Conservation (phyloP, 1,140 invertebrate genomes). For the Macrostomum lignano region DNA sequence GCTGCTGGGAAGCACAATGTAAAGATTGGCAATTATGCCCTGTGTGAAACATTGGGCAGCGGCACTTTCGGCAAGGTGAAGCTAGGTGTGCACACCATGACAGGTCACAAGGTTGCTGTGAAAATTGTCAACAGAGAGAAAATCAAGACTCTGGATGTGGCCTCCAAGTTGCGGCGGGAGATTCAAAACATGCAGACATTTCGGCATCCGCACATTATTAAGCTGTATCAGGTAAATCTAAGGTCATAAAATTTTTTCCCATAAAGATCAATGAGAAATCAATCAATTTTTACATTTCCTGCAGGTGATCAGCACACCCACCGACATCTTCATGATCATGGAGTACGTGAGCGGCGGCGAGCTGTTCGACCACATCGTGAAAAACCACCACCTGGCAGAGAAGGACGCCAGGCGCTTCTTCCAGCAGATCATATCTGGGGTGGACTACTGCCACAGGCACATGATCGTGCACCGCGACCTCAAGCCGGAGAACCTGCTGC, state of each 20-base stretch:
- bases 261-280: no score
- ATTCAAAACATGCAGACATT: constrained; percentile 97
- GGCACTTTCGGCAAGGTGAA: constrained; percentile 34
- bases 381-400: no score
- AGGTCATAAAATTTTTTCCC: no score
- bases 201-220: constrained; percentile 97
- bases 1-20: no score
- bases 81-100: constrained; percentile 80
- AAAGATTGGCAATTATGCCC: constrained; percentile 32
- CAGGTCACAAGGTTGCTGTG: constrained; percentile 88
- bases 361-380: constrained; percentile 8
- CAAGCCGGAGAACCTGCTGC: no score
- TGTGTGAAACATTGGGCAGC: constrained; percentile 31
- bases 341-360: constrained; percentile 16
- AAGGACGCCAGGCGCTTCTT: no score
- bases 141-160: constrained; percentile 93
- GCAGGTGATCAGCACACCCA: constrained; percentile 38
- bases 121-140: constrained; percentile 95
- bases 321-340: constrained; percentile 20
- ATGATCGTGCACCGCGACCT: no score
- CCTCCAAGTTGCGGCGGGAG: constrained; percentile 84
- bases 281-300: no score
- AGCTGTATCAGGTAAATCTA: constrained; percentile 46
- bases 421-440: no score
- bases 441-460: no score